Percentiles rank a stretch among this genome's conserved stretches.
phyloP scores from a whole-genome alignment of 2,888 invertebrate genomes.

The Drosophila lacicola region DNA sequence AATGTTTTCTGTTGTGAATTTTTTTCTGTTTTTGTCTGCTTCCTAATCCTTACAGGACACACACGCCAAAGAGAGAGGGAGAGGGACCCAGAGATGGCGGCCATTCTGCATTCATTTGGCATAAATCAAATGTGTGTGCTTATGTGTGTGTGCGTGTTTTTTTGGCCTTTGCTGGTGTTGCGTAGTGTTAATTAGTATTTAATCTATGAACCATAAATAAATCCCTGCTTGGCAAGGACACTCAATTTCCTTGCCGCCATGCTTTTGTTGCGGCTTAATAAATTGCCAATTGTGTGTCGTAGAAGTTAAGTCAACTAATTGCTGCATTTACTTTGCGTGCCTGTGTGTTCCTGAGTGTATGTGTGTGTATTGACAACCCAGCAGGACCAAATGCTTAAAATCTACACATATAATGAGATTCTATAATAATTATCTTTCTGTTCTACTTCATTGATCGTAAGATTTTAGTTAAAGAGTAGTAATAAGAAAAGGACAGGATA shows the following conservation, averaged over 20 bases:
- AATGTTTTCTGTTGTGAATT: constrained; percentile 59
- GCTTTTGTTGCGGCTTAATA: constrained; percentile 60
- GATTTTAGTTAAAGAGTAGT: no score
- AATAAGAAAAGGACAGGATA: no score
- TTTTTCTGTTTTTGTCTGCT: constrained; percentile 43
- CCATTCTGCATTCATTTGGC: constrained; percentile 56
- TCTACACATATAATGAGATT: no score
- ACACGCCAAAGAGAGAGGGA: constrained; percentile 20
- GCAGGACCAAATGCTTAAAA: constrained; percentile 2
- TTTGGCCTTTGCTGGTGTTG: constrained; percentile 47
- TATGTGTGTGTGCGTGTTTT: constrained; percentile 30
- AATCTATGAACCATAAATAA: constrained; percentile 82
- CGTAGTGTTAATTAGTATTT: constrained; percentile 82
- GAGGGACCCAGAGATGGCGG: constrained; percentile 8
- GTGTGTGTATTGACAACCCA: not conserved
- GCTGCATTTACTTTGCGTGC: constrained; percentile 53
- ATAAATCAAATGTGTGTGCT: constrained; percentile 73
- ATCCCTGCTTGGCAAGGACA: constrained; percentile 70
- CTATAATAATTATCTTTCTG: no score
- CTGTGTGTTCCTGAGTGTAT: not conserved
- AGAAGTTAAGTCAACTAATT: constrained; percentile 75
- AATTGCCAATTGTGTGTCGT: constrained; percentile 72
- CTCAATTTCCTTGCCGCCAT: constrained; percentile 63
- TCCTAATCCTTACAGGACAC: constrained; percentile 69
- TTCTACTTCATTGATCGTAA: no score